Evolutionary conservation across 2,888 invertebrate species (phyloP).

Genomic region (Macroteleia sp.): DNA sequence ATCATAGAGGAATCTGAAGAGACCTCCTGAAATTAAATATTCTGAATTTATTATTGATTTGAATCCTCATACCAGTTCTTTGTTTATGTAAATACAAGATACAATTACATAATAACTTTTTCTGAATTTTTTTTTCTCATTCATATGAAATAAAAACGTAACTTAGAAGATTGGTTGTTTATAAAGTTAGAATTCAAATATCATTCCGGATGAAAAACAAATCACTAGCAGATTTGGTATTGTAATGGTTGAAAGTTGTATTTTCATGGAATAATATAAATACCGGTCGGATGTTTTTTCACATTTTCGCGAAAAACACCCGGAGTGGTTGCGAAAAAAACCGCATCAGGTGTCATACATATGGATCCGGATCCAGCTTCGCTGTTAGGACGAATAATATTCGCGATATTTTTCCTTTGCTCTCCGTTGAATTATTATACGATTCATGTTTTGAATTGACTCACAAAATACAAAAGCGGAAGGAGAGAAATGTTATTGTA

Average conservation of each 20-base stretch:
- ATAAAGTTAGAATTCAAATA: neutral
- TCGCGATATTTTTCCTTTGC: constrained; percentile 80
- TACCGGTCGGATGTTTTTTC: constrained; percentile 41
- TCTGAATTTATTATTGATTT: too few relatives aligned
- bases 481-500: constrained; percentile 82
- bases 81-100: too few relatives aligned
- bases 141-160: too few relatives aligned
- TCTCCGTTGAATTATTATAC: constrained; percentile 82
- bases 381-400: constrained; percentile 80
- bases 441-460: constrained; percentile 84
- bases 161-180: neutral
- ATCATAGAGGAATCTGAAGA: too few relatives aligned
- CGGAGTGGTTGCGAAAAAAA: constrained; percentile 65
- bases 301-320: constrained; percentile 52
- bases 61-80: too few relatives aligned
- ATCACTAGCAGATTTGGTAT: constrained; percentile 20
- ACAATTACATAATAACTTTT: too few relatives aligned
- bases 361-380: constrained; percentile 69
- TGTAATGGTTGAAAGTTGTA: constrained; percentile 23
- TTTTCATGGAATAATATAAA: constrained; percentile 50
- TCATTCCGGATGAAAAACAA: constrained; percentile 15
- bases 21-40: too few relatives aligned
- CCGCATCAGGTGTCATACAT: constrained; percentile 68
- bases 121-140: too few relatives aligned
- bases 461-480: constrained; percentile 83